These are phyloP conservation scores for Plecturocebus donacophilus DNA, from an alignment of 2,113 vertebrate genomes.

Conservation along the genomic window DNA sequence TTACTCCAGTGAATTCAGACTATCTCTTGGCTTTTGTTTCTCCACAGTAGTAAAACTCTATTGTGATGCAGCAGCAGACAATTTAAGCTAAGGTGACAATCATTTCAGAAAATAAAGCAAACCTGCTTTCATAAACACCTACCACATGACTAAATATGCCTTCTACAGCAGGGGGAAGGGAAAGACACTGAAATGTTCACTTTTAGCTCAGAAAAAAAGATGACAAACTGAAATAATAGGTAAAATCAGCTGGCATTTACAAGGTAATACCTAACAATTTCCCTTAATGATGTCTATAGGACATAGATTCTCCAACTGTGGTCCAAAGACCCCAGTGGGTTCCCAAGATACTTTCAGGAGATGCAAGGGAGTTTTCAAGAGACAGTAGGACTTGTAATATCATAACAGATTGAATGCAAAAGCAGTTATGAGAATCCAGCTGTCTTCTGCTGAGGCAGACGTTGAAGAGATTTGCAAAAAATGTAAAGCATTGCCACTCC, in stretches of 20 bases:
- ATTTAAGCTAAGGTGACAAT: constrained; percentile 82
- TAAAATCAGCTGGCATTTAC: constrained; percentile 21
- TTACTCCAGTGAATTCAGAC: constrained; percentile 80
- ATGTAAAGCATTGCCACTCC: background rate
- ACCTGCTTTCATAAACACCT: constrained; percentile 78
- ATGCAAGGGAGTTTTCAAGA: background rate
- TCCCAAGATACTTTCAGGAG: background rate
- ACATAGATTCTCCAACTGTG: background rate
- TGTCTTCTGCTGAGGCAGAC: background rate
- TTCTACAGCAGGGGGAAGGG: constrained; percentile 52
- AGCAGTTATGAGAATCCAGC: background rate
- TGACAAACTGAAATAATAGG: background rate
- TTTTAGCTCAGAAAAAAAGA: constrained; percentile 55
- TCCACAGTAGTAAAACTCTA: constrained; percentile 80
- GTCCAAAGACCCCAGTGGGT: background rate
- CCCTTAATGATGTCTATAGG: background rate
- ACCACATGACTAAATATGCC: constrained; percentile 73
- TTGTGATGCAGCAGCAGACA: constrained; percentile 80
- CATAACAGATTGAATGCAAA: background rate
- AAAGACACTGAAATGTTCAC: background rate
- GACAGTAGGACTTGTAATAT: background rate
- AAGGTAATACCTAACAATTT: background rate
- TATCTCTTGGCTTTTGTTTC: constrained; percentile 84
- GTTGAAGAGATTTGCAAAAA: background rate
- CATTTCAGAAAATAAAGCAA: constrained; percentile 78